Evolutionary conservation across 37 sponge, comb jelly and placozoan genomes (phyloP), one percentile per base, ranked within the genome.

Genomic region (Hormiphora californensis): DNA sequence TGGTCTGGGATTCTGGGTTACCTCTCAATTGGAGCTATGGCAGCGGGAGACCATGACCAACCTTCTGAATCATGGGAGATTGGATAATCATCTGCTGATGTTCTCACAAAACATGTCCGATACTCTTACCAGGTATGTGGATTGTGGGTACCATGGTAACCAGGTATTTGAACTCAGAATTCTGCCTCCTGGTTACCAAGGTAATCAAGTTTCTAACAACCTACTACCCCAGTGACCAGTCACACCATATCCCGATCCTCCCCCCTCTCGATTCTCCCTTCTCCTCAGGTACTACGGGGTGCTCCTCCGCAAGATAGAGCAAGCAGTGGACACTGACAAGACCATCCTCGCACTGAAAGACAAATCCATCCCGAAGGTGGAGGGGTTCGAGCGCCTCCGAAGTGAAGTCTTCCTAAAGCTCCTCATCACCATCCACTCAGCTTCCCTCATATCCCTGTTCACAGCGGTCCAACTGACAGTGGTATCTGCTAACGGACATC

Each of bases 51-150:
- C 40, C 11, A 73, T 73, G 81, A 46, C 40, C 17, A 33, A 25
- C n/a, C 23, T 73, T n/a, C 81, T 73, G 22, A 39, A 28, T 43
- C 21, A 11, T 2, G 17, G 46, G 3, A 43, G 25, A 5, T 8
- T 28, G 12, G 81, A 73, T 23, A 43, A 73, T 4, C 41, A 73
- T 33, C 43, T 43, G 21, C 22, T 73, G 2, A 43, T 43, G 22
- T 46, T 43, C 27, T 33, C 40, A n/a, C 32, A 40, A 43, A 73
- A 73, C 81, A 73, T 73, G 81, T n/a, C 17, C 1, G 17, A n/a
- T 11, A 73, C 81, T 73, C 81, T 73, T 19, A 57, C 7, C n/a
- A 30, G 61, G 61, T 57, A 28, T 57, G 61, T 57, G n/a, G n/a
- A 12, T 28, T 5, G n/a, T n/a, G n/a, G n/a, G n/a, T n/a, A n/a